phyloP scores from a whole-genome alignment of 2,888 invertebrate species.

The Drosophila atroscutellata region DNA sequence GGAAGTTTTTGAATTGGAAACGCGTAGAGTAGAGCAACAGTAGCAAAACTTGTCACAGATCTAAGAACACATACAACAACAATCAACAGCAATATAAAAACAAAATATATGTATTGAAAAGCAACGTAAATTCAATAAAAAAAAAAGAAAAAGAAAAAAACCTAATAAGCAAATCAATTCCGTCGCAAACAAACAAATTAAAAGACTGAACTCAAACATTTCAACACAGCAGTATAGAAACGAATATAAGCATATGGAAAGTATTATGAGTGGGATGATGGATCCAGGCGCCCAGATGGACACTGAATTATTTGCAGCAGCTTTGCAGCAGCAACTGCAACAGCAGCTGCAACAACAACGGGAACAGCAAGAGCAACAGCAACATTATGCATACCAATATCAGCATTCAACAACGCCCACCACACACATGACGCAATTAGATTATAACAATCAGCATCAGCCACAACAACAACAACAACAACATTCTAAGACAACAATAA shows the following conservation, averaged over 20 bases:
- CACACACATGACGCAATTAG: conserved; percentile 57
- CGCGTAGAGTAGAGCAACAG: conserved; percentile 59
- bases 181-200: conserved; percentile 36
- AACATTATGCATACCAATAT: conserved; percentile 56
- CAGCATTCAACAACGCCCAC: conserved; percentile 61
- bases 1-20: conserved; percentile 71
- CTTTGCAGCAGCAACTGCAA: conserved; percentile 46
- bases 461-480: conserved; percentile 42
- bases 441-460: conserved; percentile 64
- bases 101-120: conserved; percentile 9
- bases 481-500: conserved; percentile 58
- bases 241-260: conserved; percentile 60
- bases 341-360: conserved; percentile 44
- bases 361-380: conserved; percentile 55
- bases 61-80: conserved; percentile 4
- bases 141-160: not conserved
- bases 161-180: conserved; percentile 29
- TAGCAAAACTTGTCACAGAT: conserved; percentile 40
- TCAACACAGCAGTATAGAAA: conserved; percentile 52
- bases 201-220: conserved; percentile 64
- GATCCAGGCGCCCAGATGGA: conserved; percentile 73
- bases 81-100: conserved; percentile 21
- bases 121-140: conserved; percentile 19
- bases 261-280: conserved; percentile 72
- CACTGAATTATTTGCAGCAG: conserved; percentile 72